These are phyloP conservation scores for Darevskia mixta DNA, from an alignment of 2,797 vertebrate species.

Conservation along the genomic window DNA sequence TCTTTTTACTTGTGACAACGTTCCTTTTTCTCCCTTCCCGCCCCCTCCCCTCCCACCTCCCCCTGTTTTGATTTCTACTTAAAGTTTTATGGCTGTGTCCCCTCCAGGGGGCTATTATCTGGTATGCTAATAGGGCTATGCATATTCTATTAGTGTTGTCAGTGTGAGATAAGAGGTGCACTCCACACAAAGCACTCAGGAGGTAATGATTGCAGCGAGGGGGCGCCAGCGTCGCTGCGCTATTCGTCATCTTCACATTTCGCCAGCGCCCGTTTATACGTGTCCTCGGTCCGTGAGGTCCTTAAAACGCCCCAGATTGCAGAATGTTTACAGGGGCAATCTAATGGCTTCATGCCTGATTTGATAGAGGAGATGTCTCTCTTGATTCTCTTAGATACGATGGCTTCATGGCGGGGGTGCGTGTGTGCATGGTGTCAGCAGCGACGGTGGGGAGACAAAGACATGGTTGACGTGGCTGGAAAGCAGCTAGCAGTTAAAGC, in stretches of 20 bases:
- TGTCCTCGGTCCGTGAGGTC: conserved; percentile 71
- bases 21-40: conserved; percentile 86
- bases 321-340: conserved; percentile 63
- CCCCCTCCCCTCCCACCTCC: conserved; percentile 77
- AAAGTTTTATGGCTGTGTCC: conserved; percentile 92
- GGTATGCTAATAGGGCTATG: conserved; percentile 94
- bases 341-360: conserved; percentile 61
- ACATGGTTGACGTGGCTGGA: conserved; percentile 15
- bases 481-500: conserved; percentile 18
- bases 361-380: conserved; percentile 72
- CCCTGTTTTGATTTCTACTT: conserved; percentile 97
- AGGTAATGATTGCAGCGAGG: conserved; percentile 90
- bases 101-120: conserved; percentile 92
- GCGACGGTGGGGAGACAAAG: background rate
- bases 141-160: conserved; percentile 95
- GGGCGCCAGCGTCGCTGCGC: conserved; percentile 83
- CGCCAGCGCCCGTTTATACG: conserved; percentile 84
- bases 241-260: conserved; percentile 91
- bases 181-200: conserved; percentile 90
- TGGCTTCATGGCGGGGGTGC: conserved; percentile 7
- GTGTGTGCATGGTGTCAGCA: background rate
- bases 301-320: conserved; percentile 69
- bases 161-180: conserved; percentile 88
- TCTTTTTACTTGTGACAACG: conserved; percentile 87
- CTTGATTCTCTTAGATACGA: conserved; percentile 54